Conservation (phyloP, 1,140 invertebrate genomes). For the Amyelois transitella region DNA sequence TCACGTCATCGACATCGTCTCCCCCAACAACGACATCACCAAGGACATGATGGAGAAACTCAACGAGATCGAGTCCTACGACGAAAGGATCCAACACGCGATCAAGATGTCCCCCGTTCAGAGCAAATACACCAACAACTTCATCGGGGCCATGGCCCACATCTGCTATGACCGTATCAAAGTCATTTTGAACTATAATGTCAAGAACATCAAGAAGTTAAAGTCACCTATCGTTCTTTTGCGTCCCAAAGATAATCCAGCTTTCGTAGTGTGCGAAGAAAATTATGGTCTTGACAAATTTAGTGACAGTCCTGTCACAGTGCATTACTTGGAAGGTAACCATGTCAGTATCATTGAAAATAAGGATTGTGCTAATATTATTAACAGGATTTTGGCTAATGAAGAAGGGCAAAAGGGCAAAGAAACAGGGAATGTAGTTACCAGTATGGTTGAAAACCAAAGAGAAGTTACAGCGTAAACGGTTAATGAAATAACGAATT, state of each 20-base stretch:
- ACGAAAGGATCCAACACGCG: constrained; percentile 62
- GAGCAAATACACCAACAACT: constrained; percentile 67
- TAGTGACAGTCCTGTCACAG: constrained; percentile 66
- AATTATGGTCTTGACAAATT: constrained; percentile 79
- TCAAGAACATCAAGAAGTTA: constrained; percentile 52
- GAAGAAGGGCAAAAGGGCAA: constrained; percentile 26
- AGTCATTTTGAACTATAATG: constrained; percentile 73
- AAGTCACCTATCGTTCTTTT: constrained; percentile 78
- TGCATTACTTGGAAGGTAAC: constrained; percentile 80
- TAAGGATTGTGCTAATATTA: constrained; percentile 76
- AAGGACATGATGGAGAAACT: constrained; percentile 68
- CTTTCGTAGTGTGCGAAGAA: constrained; percentile 69
- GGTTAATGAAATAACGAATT: background rate
- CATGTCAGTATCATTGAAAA: constrained; percentile 82
- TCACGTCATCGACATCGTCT: constrained; percentile 69
- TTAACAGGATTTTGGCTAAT: constrained; percentile 68
- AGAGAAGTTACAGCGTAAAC: constrained; percentile 33
- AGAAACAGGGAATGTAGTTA: constrained; percentile 32
- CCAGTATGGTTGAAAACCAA: constrained; percentile 51
- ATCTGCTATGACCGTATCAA: constrained; percentile 76
- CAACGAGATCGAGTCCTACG: constrained; percentile 73
- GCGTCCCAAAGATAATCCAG: constrained; percentile 75
- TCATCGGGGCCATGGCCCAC: constrained; percentile 60
- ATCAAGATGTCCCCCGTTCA: constrained; percentile 46
- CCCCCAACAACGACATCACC: constrained; percentile 71